phyloP scores from a whole-genome alignment of 2,113 vertebrate genomes.

The Carassius auratus region DNA sequence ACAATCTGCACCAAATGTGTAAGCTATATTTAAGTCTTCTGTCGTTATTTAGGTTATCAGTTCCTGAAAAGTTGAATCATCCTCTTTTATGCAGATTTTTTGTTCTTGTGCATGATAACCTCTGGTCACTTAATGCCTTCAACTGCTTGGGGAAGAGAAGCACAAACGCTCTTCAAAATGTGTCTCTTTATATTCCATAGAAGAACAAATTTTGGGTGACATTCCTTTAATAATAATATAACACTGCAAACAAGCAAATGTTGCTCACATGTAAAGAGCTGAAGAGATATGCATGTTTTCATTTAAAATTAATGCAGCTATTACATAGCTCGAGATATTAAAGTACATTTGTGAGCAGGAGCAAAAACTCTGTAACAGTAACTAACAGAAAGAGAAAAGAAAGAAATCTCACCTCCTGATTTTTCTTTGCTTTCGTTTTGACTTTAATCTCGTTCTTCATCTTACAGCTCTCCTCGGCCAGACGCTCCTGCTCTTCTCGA shows the following conservation, averaged over 20 bases:
- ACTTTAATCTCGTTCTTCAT: too few relatives aligned
- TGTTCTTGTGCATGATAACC: background rate
- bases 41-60: background rate
- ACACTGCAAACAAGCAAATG: background rate
- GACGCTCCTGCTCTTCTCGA: constrained; percentile 72
- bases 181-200: background rate
- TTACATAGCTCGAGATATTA: background rate
- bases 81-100: background rate
- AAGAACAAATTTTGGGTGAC: background rate
- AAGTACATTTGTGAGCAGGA: background rate
- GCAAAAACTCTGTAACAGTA: too few relatives aligned
- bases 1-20: background rate
- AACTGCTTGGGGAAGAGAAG: background rate
- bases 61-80: background rate
- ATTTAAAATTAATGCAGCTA: background rate
- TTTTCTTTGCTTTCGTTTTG: too few relatives aligned
- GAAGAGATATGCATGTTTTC: background rate
- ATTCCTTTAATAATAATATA: background rate
- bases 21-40: background rate
- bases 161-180: background rate
- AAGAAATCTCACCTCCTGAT: too few relatives aligned
- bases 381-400: too few relatives aligned
- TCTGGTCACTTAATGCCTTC: background rate
- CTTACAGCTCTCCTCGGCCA: constrained; percentile 71
- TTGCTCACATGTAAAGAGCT: background rate